These are phyloP conservation scores for Arctia plantaginis DNA, from an alignment of 2,888 invertebrate species.

Conservation along the genomic window DNA sequence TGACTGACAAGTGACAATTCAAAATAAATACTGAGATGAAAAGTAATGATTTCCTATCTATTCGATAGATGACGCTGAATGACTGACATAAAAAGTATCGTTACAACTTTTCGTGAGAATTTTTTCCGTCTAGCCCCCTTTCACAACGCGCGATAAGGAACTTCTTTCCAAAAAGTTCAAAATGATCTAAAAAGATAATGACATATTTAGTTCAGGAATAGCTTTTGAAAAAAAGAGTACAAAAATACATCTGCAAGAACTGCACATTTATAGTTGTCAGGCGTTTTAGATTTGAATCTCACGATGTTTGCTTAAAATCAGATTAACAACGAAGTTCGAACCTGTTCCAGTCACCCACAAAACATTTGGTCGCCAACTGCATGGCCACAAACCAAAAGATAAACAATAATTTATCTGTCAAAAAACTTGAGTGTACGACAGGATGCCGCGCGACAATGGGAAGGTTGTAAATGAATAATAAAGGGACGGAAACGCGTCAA, in stretches of 20 bases:
- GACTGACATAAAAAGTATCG: too few species aligned
- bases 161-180: too few species aligned
- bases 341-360: neutral
- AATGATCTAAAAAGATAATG: too few species aligned
- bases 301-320: neutral
- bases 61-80: too few species aligned
- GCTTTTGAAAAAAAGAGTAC: too few species aligned
- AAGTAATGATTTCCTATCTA: too few species aligned
- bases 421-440: slow-evolving; percentile 57
- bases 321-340: neutral
- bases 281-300: neutral
- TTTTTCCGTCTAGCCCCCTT: too few species aligned
- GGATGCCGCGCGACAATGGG: slow-evolving; percentile 64
- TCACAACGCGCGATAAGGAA: too few species aligned
- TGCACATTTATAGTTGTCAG: neutral
- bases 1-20: too few species aligned
- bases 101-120: too few species aligned
- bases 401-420: slow-evolving; percentile 56
- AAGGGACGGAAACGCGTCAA: slow-evolving; percentile 64
- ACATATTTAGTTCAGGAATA: neutral
- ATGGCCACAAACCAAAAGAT: slow-evolving; percentile 45
- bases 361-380: slow-evolving; percentile 18
- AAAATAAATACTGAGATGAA: too few species aligned
- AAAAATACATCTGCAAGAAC: neutral
- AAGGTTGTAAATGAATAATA: slow-evolving; percentile 64